These are phyloP conservation scores for Sebastes fasciatus DNA, from an alignment of 2,113 vertebrate genomes.

Conservation along the genomic window DNA sequence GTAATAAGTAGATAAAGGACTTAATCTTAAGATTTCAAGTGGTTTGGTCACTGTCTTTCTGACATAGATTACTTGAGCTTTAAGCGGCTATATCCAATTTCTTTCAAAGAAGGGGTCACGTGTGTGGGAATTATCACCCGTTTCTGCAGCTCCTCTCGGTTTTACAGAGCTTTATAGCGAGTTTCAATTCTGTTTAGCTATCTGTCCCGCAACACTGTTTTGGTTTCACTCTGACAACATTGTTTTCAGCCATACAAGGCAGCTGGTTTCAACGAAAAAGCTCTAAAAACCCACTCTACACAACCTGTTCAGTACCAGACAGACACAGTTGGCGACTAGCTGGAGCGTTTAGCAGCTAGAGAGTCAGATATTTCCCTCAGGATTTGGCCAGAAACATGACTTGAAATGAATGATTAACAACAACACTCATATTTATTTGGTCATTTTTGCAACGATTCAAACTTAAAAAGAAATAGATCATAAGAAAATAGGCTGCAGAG, in stretches of 20 bases:
- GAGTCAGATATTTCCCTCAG: neutral
- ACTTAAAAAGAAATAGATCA: slow-evolving; percentile 20
- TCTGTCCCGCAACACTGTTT: neutral
- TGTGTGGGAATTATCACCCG: neutral
- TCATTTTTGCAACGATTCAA: slow-evolving; percentile 28
- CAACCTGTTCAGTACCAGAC: neutral
- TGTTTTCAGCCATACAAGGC: neutral
- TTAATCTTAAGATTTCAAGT: neutral
- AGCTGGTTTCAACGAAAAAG: neutral
- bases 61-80: too few species aligned
- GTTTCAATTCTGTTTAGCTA: neutral
- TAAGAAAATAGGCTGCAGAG: slow-evolving; percentile 41
- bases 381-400: neutral
- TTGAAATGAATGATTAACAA: neutral
- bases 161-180: neutral
- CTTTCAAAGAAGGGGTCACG: neutral
- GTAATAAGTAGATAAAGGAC: neutral
- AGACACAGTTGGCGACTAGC: neutral
- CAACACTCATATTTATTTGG: slow-evolving; percentile 31
- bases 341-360: neutral
- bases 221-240: neutral
- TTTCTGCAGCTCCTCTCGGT: neutral
- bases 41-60: too few species aligned
- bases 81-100: too few species aligned
- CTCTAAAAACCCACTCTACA: neutral